Base-by-base conservation (phyloP, 2,797 vertebrate genomes). In the Anabacerthia variegaticeps region DNA sequence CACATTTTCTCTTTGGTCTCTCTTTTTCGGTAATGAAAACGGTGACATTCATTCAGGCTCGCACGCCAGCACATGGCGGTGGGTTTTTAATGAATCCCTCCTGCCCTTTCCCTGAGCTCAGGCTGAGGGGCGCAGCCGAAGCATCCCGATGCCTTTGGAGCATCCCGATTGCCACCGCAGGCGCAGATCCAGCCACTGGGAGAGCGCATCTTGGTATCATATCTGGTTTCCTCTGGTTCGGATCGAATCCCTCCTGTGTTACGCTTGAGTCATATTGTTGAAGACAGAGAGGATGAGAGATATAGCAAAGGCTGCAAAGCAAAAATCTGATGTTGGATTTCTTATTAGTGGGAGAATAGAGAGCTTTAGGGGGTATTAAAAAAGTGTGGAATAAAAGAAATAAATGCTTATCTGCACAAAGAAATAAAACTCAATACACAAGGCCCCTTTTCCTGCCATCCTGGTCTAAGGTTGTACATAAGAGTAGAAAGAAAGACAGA, bases 1-100 rank as follows among this genome's bases (percentile, higher is more conserved):
- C 91, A 96, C 74, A 19, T 89, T 93, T 82, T 65, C 89, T 91
- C 96, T 95, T 95, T 94, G 93, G 79, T 95, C 86, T 93, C 89
- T 37, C 85, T 82, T 85, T 78, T 71, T 18, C 88, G 9, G 12
- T 95, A 96, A 96, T 92, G 92, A 81, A 94, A 96, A 69, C 9
- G 37, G 76, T 96, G 84, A 90, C 88, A 79, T 86, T 91, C 82
- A 67, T 80, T 92, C 76, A 56, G 87, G 81, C 62, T 63, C 7
- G 51, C 8, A 5, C 13, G 2, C 32, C 46, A 19, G 59, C 14
- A 12, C 51, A 6, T 6, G 58, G 88, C 9, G 4, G 23, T 73
- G 87, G n/a, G 55, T 20, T 81, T 77, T 67, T 80, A 89, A 88
- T 85, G 77, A 92, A 24, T 65, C 6, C 1, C 39, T 87, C 18